Conservation (phyloP, 1,140 invertebrate genomes). For the Drosophila simulans region DNA sequence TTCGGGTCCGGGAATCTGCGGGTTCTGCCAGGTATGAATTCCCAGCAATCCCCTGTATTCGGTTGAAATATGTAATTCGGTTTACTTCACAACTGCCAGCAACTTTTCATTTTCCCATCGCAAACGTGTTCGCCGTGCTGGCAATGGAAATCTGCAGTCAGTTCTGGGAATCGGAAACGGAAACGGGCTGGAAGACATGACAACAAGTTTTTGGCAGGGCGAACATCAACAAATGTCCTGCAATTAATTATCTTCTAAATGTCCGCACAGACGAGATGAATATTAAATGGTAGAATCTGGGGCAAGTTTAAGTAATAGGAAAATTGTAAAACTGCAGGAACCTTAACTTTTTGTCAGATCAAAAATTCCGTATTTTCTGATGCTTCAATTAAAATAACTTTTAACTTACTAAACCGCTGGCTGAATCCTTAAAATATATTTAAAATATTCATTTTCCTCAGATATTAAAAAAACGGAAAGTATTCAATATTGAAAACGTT, state of each 20-base stretch:
- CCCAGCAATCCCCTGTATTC: constrained; percentile 24
- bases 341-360: neutral
- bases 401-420: too few species aligned
- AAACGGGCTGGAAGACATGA: constrained; percentile 59
- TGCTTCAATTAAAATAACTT: too few species aligned
- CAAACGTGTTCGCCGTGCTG: constrained; percentile 18
- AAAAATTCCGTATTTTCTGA: too few species aligned
- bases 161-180: constrained; percentile 23
- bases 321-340: neutral
- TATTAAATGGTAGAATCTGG: constrained; percentile 10
- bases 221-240: constrained; percentile 66
- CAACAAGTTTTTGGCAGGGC: constrained; percentile 65
- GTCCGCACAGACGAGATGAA: constrained; percentile 8
- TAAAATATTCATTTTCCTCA: too few species aligned
- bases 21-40: constrained; percentile 45
- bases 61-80: constrained; percentile 58
- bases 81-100: constrained; percentile 40
- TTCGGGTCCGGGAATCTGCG: constrained; percentile 34
- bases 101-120: constrained; percentile 54
- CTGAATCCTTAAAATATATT: too few species aligned
- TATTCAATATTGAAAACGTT: neutral
- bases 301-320: neutral
- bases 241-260: constrained; percentile 67
- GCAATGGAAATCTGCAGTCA: constrained; percentile 18
- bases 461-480: neutral